Percentiles rank a stretch among this genome's conserved stretches.
phyloP scores from a whole-genome alignment of 2,888 invertebrate species.

The Xestobium rufovillosum region DNA sequence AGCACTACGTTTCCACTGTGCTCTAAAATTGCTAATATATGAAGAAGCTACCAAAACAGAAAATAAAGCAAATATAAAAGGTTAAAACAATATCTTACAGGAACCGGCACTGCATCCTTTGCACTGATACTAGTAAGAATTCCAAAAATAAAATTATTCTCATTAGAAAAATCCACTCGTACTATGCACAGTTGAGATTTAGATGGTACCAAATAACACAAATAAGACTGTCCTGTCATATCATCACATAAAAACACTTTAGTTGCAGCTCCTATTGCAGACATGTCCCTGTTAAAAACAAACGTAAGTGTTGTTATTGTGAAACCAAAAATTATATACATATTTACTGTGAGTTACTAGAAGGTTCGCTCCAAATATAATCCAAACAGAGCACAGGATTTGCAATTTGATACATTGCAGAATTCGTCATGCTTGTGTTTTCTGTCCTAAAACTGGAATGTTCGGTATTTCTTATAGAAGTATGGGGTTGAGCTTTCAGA shows the following conservation, averaged over 20 bases:
- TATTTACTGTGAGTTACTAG: slow-evolving; percentile 12
- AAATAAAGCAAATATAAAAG: slow-evolving; percentile 11
- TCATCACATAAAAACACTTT: slow-evolving; percentile 82
- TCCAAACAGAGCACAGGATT: slow-evolving; percentile 84
- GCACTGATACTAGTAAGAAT: slow-evolving; percentile 64
- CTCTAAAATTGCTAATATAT: slow-evolving; percentile 80
- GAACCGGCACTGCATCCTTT: slow-evolving; percentile 74
- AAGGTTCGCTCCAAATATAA: slow-evolving; percentile 79
- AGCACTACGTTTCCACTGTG: slow-evolving; percentile 68
- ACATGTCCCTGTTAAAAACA: slow-evolving; percentile 38
- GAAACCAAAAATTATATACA: slow-evolving; percentile 1
- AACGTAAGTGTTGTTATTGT: slow-evolving; percentile 7
- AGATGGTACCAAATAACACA: slow-evolving; percentile 67
- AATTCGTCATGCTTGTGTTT: too few relatives aligned
- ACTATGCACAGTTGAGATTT: slow-evolving; percentile 61
- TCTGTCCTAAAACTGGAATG: too few relatives aligned
- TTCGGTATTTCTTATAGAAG: too few relatives aligned
- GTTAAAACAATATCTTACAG: slow-evolving; percentile 44
- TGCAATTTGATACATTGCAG: too few relatives aligned
- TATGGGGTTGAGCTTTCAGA: slow-evolving; percentile 29
- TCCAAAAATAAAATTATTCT: slow-evolving; percentile 68
- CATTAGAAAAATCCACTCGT: slow-evolving; percentile 58
- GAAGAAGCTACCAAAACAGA: slow-evolving; percentile 50
- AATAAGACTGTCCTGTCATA: slow-evolving; percentile 73
- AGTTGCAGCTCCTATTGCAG: slow-evolving; percentile 50